Evolutionary conservation across 2,797 vertebrate species (phyloP), one percentile per base, ranked within the genome.

Genomic region (Coregonus sp.): DNA sequence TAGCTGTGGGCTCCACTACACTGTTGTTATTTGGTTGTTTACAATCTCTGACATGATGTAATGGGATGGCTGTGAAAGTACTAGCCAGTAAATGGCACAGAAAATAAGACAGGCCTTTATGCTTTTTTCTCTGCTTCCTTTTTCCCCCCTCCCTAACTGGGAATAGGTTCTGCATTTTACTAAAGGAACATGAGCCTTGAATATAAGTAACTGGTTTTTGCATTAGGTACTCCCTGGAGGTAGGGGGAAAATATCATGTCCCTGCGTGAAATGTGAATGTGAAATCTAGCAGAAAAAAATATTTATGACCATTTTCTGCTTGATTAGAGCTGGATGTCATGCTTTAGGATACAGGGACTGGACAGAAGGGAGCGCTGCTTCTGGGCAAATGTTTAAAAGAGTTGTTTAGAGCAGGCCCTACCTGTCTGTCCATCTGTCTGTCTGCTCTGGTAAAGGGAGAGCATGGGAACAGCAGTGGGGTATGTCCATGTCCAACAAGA

Each of bases 251-350:
- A 95, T 97, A 96, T 96, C 94, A 95, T 95, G 96, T 96, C 96
- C 94, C 95, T 93, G 95, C 94, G 93, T 97, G 96, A 97, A 96
- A 97, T 97, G 95, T 81, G 95, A 96, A 97, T 97, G 96, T 97
- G 96, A 98, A 98, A 97, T 97, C 96, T 97, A 96, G 95, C 96
- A 98, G 96, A 98, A 97, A 98, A 95, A 97, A 98, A 97, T 98
- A 98, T 97, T 98, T 97, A 96, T 96, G 96, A 95, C 95, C 95
- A 95, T 98, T 98, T 98, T 97, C 96, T 97, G 96, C 96, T 97
- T 97, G 97, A 98, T 97, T 98, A 97, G 94, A 96, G 95, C 95
- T 96, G 95, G 96, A 96, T 97, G 96, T 96, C 95, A 96, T 96
- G 95, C 95, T 94, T 95, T 95, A 94, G 95, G 94, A 97, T 95